These are phyloP conservation scores for Danio kyathit DNA, from an alignment of 2,797 vertebrate species.

Conservation along the genomic window DNA sequence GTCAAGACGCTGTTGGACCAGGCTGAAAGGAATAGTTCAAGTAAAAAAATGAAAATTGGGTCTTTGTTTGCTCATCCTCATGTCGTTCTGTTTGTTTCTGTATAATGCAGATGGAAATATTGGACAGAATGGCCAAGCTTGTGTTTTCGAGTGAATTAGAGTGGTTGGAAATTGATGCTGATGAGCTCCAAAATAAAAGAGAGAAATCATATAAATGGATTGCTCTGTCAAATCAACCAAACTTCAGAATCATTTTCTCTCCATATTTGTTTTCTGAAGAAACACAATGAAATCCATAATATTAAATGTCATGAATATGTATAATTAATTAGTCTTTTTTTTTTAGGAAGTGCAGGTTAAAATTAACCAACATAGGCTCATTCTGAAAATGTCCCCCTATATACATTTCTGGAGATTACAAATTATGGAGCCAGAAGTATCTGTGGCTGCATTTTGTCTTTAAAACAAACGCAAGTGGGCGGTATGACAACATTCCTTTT, in stretches of 20 bases:
- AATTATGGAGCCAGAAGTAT: too few species aligned
- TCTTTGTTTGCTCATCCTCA: conserved; percentile 6
- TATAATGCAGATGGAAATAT: neutral
- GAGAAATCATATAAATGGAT: neutral
- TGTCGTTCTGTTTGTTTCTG: conserved; percentile 8
- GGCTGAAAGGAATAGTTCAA: conserved; percentile 5
- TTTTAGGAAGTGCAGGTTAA: too few species aligned
- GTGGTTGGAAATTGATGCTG: neutral
- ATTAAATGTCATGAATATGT: too few species aligned
- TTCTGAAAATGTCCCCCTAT: too few species aligned
- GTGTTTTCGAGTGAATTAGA: neutral
- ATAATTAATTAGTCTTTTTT: too few species aligned
- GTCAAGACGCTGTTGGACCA: conserved; percentile 9
- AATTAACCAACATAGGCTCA: too few species aligned
- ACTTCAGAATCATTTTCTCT: neutral
- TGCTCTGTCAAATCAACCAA: neutral
- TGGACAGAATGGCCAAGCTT: neutral
- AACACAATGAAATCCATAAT: too few species aligned
- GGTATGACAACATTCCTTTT: too few species aligned
- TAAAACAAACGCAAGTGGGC: too few species aligned
- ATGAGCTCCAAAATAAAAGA: neutral
- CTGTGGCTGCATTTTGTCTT: too few species aligned
- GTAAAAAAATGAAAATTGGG: conserved; percentile 1
- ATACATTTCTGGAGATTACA: too few species aligned
- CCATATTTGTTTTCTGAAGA: neutral